Base-by-base conservation (phyloP, 1,140 invertebrate genomes). In the Drosophila truncata region DNA sequence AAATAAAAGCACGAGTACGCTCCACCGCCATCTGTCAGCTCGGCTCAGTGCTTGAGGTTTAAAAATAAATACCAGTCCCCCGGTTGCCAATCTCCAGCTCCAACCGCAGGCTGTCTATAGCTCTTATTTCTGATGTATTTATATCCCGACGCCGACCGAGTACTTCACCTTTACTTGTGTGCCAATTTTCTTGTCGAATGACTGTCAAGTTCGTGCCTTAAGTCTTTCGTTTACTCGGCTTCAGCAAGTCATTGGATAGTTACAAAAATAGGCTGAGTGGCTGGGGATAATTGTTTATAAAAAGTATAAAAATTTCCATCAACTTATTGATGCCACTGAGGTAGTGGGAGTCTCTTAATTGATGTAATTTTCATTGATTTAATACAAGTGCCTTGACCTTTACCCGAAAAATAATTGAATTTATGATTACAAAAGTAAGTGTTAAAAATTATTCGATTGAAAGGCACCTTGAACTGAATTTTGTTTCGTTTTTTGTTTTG, bases 121-220 rank as follows among this genome's bases (percentile, higher is more conserved):
- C 66, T 71, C 65, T 70, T 49, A 39, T 72, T 49, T 59, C 69
- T 49, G 65, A 59, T 72, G 69, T 72, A 72, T 72, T 72, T 72
- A 50, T 72, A 72, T 29, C 63, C 44, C 66, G 18, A 25, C 3
- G 27, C 20, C 33, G 29, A 33, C 14, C 39, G 29, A 50, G 46
- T 18, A 39, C 39, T 49, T 39, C 37, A 44, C 55, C 46, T 71
- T 58, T 62, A 59, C 72, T 67, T 66, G 44, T 60, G 70, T 63
- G 57, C 52, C 69, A 72, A 72, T 72, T 62, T 78, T 71, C 50
- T 42, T 76, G 80, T 66, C 39, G 60, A 80, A 63, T 84, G 82
- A 84, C 82, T 84, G 63, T 78, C 82, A 86, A 86, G 82, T 85
- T 85, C 67, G 82, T 85, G 78, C 33, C 69, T 62, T 74, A 74